phyloP scores from a whole-genome alignment of 2,888 invertebrate species.

The Chalcosyrphus nemorum region DNA sequence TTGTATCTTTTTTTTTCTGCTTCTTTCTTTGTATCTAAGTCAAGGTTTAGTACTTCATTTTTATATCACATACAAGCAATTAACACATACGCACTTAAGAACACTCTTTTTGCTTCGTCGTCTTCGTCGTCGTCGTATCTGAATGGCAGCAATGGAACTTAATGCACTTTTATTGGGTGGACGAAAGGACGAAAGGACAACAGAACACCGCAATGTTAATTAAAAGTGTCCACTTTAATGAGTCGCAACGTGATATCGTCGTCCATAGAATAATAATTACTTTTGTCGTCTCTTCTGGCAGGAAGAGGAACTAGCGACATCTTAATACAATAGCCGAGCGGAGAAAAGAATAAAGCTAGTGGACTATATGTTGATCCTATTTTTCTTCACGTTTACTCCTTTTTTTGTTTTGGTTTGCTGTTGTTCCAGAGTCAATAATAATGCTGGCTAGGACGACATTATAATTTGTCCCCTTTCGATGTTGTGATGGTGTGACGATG shows the following conservation, averaged over 20 bases:
- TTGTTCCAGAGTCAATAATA: constrained; percentile 56
- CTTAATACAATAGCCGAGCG: constrained; percentile 25
- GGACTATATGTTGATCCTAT: constrained; percentile 13
- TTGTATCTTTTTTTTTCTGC: constrained; percentile 7
- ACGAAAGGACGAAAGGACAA: not conserved
- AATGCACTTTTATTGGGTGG: constrained; percentile 52
- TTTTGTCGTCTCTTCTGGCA: constrained; percentile 54
- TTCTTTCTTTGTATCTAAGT: constrained; percentile 1
- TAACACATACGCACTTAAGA: constrained; percentile 12
- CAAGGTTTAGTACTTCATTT: constrained; percentile 57
- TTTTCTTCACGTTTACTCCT: not conserved
- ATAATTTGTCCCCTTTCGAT: constrained; percentile 34
- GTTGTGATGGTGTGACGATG: not conserved
- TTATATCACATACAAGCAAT: constrained; percentile 38
- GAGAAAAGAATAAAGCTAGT: not conserved
- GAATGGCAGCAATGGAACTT: constrained; percentile 13
- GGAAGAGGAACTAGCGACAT: constrained; percentile 63
- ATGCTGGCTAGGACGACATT: constrained; percentile 38
- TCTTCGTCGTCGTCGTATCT: not conserved
- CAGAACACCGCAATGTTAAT: constrained; percentile 61
- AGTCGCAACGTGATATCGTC: constrained; percentile 58
- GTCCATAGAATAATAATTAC: constrained; percentile 63
- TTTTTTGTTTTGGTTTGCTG: no score
- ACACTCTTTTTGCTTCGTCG: not conserved
- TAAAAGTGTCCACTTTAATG: constrained; percentile 70